Evolutionary conservation across 2,113 vertebrate genomes (phyloP).

Genomic region (Neodontobutis hainanensis): DNA sequence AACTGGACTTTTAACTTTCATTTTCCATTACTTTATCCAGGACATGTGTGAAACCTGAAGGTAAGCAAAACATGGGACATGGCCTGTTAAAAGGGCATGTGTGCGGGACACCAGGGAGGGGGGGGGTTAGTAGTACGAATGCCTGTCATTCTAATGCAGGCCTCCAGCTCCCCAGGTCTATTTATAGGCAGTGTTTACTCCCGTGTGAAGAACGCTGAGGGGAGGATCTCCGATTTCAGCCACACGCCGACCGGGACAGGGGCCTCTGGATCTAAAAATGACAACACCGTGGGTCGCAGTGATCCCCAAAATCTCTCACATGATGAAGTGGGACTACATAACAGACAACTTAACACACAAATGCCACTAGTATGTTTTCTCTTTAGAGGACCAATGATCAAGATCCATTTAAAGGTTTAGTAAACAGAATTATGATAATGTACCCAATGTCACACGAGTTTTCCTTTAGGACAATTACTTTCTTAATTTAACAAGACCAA

Average conservation of each 20-base stretch:
- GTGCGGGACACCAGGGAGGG: slow-evolving; percentile 16
- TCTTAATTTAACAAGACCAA: no score
- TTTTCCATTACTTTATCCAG: no score
- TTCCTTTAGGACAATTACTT: no score
- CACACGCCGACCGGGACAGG: slow-evolving; percentile 6
- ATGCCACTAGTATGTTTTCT: not conserved
- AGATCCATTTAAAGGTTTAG: no score
- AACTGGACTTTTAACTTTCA: no score
- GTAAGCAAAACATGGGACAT: slow-evolving; percentile 15
- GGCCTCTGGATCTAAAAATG: slow-evolving; percentile 45
- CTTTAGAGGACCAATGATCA: no score
- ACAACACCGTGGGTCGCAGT: slow-evolving; percentile 14
- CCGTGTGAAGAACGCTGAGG: slow-evolving; percentile 10
- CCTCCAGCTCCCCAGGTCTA: slow-evolving; percentile 57
- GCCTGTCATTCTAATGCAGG: slow-evolving; percentile 67
- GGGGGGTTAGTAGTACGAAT: slow-evolving; percentile 60
- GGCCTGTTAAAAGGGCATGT: slow-evolving; percentile 18
- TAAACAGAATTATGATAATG: no score
- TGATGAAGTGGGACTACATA: not conserved
- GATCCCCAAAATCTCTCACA: slow-evolving; percentile 32
- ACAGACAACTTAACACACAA: not conserved
- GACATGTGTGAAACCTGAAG: not conserved
- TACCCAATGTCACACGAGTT: no score
- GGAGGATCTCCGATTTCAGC: slow-evolving; percentile 44
- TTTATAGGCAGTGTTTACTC: slow-evolving; percentile 75